A percentile compares a stretch with the other conserved stretches of the same genome.
Conservation (phyloP, 1,140 invertebrate genomes). For the Pseudomyrmex flavicornis region DNA sequence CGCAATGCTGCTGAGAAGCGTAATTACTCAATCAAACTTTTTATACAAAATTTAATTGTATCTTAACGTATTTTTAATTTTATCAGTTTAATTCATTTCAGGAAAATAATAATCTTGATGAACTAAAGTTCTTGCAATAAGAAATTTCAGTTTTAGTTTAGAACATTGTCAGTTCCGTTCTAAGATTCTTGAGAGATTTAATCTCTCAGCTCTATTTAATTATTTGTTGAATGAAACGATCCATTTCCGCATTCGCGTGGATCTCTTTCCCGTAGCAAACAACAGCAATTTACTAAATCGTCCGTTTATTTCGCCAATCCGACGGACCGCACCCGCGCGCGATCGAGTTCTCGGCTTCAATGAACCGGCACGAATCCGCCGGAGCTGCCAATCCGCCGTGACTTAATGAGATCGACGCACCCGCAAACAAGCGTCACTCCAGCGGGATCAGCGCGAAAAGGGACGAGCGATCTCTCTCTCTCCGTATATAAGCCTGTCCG, state of each 20-base stretch:
- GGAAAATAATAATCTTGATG: neutral
- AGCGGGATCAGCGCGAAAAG: slow-evolving; percentile 14
- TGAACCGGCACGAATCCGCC: slow-evolving; percentile 33
- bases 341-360: slow-evolving; percentile 17
- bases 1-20: neutral
- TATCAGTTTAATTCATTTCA: too few species aligned
- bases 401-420: slow-evolving; percentile 58
- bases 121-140: neutral
- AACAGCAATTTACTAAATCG: slow-evolving; percentile 15
- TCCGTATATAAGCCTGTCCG: slow-evolving; percentile 7
- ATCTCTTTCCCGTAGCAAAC: neutral
- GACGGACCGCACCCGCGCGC: slow-evolving; percentile 22
- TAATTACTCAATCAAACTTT: slow-evolving; percentile 13
- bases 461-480: slow-evolving; percentile 2
- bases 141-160: neutral
- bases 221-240: too few species aligned
- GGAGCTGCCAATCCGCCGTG: slow-evolving; percentile 23
- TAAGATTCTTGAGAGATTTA: neutral
- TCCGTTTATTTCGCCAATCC: slow-evolving; percentile 6
- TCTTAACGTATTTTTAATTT: too few species aligned
- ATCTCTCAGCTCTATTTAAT: neutral
- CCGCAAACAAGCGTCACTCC: slow-evolving; percentile 54
- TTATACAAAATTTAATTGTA: too few species aligned
- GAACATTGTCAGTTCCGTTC: neutral
- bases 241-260: too few species aligned